These are phyloP conservation scores for Balearica regulorum DNA, from an alignment of 2,797 vertebrate genomes.

Conservation along the genomic window DNA sequence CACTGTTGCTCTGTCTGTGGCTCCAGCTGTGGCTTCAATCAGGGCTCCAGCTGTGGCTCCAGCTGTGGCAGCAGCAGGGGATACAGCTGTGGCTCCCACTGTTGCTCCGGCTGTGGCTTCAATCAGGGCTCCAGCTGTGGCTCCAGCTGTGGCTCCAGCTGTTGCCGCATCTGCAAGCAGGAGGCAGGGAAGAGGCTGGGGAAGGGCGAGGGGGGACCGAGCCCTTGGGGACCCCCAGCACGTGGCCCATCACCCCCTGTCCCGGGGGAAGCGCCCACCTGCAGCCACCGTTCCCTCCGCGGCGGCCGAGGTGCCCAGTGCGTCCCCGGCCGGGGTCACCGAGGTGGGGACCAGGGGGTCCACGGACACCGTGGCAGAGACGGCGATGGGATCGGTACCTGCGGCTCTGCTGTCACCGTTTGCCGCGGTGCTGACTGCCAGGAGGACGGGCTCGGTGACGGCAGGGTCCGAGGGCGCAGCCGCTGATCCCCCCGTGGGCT, in stretches of 20 bases:
- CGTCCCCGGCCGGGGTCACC: neutral
- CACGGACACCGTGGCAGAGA: accelerated
- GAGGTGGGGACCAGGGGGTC: neutral
- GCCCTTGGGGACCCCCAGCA: neutral
- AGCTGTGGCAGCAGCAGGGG: accelerated
- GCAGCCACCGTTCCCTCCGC: neutral
- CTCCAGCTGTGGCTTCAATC: neutral
- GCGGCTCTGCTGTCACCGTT: accelerated
- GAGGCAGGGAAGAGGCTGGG: neutral
- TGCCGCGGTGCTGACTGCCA: neutral
- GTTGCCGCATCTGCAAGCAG: neutral
- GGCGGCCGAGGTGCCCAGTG: neutral
- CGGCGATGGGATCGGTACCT: neutral
- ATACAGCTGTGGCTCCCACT: neutral
- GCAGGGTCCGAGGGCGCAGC: neutral
- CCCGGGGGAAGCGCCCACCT: neutral
- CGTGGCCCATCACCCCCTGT: accelerated
- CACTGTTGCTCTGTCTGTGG: accelerated
- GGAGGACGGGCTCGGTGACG: neutral
- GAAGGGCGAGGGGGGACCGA: neutral
- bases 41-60: neutral
- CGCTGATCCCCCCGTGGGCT: neutral
- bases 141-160: neutral
- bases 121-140: neutral
- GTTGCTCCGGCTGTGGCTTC: neutral